Evolutionary conservation across 1,140 invertebrate genomes (phyloP).

Genomic region (Hyphantria cunea): DNA sequence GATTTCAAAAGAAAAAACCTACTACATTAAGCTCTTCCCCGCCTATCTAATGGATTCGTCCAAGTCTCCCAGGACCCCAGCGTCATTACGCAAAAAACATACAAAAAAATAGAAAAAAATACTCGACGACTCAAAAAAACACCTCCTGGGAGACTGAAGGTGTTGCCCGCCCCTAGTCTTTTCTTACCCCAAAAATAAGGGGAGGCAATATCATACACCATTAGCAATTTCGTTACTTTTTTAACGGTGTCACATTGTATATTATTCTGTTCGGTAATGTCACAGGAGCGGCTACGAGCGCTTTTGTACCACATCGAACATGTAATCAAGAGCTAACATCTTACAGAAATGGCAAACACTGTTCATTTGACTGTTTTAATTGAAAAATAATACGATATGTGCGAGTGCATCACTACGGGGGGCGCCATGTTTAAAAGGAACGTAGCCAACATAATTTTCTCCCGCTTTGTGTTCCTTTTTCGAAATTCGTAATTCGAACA

Average conservation of each 20-base stretch:
- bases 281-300: slow-evolving; percentile 3
- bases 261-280: slow-evolving; percentile 27
- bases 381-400: slow-evolving; percentile 53
- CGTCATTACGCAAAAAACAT: slow-evolving; percentile 77
- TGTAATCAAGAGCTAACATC: slow-evolving; percentile 24
- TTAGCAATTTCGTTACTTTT: slow-evolving; percentile 78
- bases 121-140: slow-evolving; percentile 60
- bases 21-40: slow-evolving; percentile 76
- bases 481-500: slow-evolving; percentile 75
- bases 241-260: slow-evolving; percentile 78
- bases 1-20: slow-evolving; percentile 63
- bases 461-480: slow-evolving; percentile 70
- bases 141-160: slow-evolving; percentile 74
- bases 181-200: slow-evolving; percentile 73
- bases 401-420: slow-evolving; percentile 50
- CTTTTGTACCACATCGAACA: slow-evolving; percentile 1
- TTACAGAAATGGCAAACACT: slow-evolving; percentile 41
- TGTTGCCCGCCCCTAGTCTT: slow-evolving; percentile 71
- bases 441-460: slow-evolving; percentile 70
- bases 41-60: slow-evolving; percentile 79
- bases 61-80: slow-evolving; percentile 75
- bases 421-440: slow-evolving; percentile 62
- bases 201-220: slow-evolving; percentile 81
- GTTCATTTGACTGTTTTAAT: slow-evolving; percentile 66
- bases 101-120: slow-evolving; percentile 52